phyloP scores from a whole-genome alignment of 2,113 vertebrate genomes.

The Myrmecophaga tridactyla region DNA sequence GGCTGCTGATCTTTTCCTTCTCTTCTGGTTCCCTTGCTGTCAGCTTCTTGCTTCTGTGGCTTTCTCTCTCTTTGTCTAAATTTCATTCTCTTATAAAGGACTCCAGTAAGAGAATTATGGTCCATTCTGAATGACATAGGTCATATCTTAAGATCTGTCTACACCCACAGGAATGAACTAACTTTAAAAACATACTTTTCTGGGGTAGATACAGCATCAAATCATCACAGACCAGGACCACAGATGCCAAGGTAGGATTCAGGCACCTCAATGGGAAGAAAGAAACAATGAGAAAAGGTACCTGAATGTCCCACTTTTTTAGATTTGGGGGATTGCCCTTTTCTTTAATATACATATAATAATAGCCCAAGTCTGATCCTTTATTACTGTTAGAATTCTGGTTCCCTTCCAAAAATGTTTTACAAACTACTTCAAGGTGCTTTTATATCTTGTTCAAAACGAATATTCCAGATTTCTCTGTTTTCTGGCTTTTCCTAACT shows the following conservation, averaged over 20 bases:
- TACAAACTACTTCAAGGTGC: neutral
- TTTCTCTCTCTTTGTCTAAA: too few relatives aligned
- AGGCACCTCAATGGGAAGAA: neutral
- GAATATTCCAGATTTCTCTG: neutral
- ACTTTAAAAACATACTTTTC: too few relatives aligned
- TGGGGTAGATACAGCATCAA: too few relatives aligned
- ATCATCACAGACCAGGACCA: neutral
- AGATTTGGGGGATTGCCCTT: neutral
- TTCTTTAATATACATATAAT: neutral
- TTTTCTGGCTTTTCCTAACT: neutral
- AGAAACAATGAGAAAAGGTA: neutral
- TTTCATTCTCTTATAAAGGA: too few relatives aligned
- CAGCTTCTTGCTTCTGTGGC: too few relatives aligned
- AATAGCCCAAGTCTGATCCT: neutral
- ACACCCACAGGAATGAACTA: too few relatives aligned
- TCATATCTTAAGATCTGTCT: too few relatives aligned
- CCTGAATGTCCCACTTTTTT: neutral
- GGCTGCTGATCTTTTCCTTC: too few relatives aligned
- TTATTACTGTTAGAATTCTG: neutral
- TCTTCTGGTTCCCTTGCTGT: too few relatives aligned
- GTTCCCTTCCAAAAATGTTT: neutral
- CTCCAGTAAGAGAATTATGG: too few relatives aligned
- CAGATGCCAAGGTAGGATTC: too few relatives aligned
- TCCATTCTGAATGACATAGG: too few relatives aligned
- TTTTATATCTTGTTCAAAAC: neutral